These are phyloP conservation scores for Drosophila dives DNA, from an alignment of 2,888 invertebrate species.

Conservation along the genomic window DNA sequence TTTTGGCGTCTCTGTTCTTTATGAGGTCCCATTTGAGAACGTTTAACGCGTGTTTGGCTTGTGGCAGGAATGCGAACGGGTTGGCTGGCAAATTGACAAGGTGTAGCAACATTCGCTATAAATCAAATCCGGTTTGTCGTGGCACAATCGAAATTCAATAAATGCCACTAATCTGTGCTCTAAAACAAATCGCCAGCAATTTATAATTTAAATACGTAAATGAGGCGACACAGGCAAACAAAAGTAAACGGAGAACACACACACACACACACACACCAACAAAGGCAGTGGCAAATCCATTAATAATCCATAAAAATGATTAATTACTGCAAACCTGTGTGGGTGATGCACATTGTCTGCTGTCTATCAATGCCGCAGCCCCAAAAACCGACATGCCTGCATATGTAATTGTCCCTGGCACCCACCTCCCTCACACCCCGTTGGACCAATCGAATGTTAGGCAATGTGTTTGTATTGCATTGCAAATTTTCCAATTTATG, in stretches of 20 bases:
- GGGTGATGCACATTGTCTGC: slow-evolving; percentile 58
- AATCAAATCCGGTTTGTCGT: slow-evolving; percentile 29
- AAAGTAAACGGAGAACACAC: slow-evolving; percentile 11
- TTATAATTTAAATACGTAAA: slow-evolving; percentile 55
- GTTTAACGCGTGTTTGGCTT: slow-evolving; percentile 46
- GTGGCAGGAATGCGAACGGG: slow-evolving; percentile 16
- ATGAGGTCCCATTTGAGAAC: slow-evolving; percentile 48
- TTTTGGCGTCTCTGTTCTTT: slow-evolving; percentile 18
- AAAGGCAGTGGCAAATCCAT: slow-evolving; percentile 62
- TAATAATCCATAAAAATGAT: slow-evolving; percentile 81
- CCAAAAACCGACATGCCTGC: slow-evolving; percentile 19
- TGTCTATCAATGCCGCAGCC: slow-evolving; percentile 67
- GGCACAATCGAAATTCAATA: slow-evolving; percentile 40
- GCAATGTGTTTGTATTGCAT: slow-evolving; percentile 38
- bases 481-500: slow-evolving; percentile 72
- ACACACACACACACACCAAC: slow-evolving; percentile 27
- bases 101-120: slow-evolving; percentile 10
- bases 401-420: neutral
- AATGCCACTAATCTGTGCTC: slow-evolving; percentile 50
- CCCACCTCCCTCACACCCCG: neutral
- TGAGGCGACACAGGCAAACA: slow-evolving; percentile 29
- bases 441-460: slow-evolving; percentile 38
- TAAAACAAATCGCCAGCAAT: slow-evolving; percentile 51
- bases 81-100: slow-evolving; percentile 11
- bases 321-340: slow-evolving; percentile 73